phyloP scores from a whole-genome alignment of 2,888 invertebrate species.

The Eristalis tenax region DNA sequence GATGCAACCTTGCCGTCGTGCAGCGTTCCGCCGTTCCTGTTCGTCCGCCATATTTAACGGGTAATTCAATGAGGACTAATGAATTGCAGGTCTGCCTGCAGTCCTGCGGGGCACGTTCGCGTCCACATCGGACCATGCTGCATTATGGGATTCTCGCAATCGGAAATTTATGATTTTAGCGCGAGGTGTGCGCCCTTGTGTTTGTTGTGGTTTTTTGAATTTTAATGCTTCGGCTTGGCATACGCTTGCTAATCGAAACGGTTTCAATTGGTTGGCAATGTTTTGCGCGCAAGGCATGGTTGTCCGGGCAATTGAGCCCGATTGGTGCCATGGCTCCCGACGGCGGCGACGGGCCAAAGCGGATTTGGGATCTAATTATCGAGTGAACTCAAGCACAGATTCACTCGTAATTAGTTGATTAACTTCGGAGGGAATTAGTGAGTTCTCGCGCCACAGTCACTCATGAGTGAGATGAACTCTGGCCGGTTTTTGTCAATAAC shows the following conservation, averaged over 20 bases:
- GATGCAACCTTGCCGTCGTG: not conserved
- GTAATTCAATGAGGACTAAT: conserved; percentile 47
- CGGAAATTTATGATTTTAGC: not conserved
- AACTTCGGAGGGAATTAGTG: not conserved
- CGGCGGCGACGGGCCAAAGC: not conserved
- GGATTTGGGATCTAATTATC: not conserved
- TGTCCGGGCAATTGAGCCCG: not conserved
- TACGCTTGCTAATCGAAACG: not conserved
- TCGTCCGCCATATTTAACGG: conserved; percentile 24
- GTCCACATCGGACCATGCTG: not conserved
- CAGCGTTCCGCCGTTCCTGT: not conserved
- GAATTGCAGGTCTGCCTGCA: conserved; percentile 51
- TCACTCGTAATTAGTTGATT: not conserved
- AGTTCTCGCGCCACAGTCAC: not conserved
- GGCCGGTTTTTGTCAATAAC: not conserved
- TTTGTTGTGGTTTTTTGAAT: not conserved
- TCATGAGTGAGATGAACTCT: not conserved
- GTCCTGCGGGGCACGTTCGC: conserved; percentile 26
- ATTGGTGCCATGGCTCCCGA: not conserved
- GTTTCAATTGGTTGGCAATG: not conserved
- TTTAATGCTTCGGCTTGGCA: not conserved
- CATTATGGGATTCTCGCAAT: not conserved
- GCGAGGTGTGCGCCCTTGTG: not conserved
- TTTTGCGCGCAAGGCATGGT: not conserved
- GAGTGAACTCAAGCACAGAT: not conserved